These are phyloP conservation scores for Mixornis gularis DNA, from an alignment of 2,113 vertebrate genomes.

Conservation along the genomic window DNA sequence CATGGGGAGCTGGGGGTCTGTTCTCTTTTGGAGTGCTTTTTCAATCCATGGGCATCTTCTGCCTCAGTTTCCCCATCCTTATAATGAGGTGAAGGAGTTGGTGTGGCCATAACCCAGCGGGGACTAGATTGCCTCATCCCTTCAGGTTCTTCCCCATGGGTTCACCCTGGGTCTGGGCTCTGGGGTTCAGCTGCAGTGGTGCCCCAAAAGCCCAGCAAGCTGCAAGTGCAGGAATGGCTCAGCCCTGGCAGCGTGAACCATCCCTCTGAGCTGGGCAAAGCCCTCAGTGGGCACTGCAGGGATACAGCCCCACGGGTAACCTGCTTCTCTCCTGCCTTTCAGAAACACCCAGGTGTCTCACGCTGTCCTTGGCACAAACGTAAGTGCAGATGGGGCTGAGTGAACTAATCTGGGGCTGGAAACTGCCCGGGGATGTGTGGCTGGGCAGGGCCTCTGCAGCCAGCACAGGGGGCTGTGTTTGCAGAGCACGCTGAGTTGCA, in stretches of 20 bases:
- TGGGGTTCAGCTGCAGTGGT: rapidly evolving
- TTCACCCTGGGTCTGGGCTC: background rate
- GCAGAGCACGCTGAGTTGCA: background rate
- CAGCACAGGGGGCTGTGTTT: background rate
- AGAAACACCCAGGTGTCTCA: slow-evolving; percentile 73
- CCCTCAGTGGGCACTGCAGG: background rate
- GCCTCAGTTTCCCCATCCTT: background rate
- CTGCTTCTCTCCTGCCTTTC: slow-evolving; percentile 66
- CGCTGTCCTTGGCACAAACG: slow-evolving; percentile 76
- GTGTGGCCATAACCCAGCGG: background rate
- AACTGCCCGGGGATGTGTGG: background rate
- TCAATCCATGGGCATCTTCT: background rate
- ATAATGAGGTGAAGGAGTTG: rapidly evolving
- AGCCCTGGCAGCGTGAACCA: rapidly evolving
- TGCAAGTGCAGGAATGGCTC: background rate
- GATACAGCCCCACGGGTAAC: background rate
- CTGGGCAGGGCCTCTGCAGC: background rate
- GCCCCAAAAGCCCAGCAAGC: background rate
- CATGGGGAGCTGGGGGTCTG: background rate
- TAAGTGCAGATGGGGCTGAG: slow-evolving; percentile 46
- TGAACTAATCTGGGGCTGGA: background rate
- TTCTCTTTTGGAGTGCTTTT: background rate
- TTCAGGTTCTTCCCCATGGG: rapidly evolving
- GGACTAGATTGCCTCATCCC: background rate
- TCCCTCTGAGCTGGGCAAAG: background rate